Conservation (phyloP, 2,797 vertebrate species). For the Enteromius fasciolatus region DNA sequence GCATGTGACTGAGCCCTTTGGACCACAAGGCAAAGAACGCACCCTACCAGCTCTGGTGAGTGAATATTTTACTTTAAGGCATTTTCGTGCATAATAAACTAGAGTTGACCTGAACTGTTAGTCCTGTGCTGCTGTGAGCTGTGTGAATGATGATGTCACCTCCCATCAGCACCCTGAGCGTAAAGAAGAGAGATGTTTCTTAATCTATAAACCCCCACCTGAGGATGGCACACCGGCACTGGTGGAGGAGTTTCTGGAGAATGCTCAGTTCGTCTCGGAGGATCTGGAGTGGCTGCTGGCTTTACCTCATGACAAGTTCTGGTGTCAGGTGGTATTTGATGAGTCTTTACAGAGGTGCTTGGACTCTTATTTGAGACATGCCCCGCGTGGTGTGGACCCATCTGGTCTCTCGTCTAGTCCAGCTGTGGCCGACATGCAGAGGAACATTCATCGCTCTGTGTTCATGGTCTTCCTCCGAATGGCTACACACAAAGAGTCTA, state of each 20-base stretch:
- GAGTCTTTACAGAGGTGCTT: slow-evolving; percentile 91
- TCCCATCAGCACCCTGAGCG: slow-evolving; percentile 84
- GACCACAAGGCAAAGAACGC: slow-evolving; percentile 72
- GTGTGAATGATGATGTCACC: neutral
- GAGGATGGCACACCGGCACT: slow-evolving; percentile 77
- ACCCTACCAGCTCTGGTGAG: slow-evolving; percentile 82
- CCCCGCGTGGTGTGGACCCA: slow-evolving; percentile 85
- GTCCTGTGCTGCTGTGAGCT: neutral
- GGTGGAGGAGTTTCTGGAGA: slow-evolving; percentile 91
- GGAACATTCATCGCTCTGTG: slow-evolving; percentile 79
- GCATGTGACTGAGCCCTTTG: slow-evolving; percentile 75
- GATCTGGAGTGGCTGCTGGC: slow-evolving; percentile 93
- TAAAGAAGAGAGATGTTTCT: slow-evolving; percentile 87
- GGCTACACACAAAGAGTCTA: slow-evolving; percentile 97
- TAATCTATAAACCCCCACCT: slow-evolving; percentile 87
- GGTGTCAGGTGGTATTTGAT: slow-evolving; percentile 98
- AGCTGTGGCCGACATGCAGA: slow-evolving; percentile 80
- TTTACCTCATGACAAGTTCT: slow-evolving; percentile 94
- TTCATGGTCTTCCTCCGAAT: slow-evolving; percentile 95
- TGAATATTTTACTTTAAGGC: neutral
- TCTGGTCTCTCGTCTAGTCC: slow-evolving; percentile 69
- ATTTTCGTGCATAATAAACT: neutral
- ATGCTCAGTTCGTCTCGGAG: slow-evolving; percentile 85
- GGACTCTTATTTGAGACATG: slow-evolving; percentile 87
- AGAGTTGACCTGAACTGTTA: neutral